Evolutionary conservation across 92 coral and sea anemone genomes (phyloP), one percentile per base, ranked within the genome.

Genomic region (Meandrina meandrites): DNA sequence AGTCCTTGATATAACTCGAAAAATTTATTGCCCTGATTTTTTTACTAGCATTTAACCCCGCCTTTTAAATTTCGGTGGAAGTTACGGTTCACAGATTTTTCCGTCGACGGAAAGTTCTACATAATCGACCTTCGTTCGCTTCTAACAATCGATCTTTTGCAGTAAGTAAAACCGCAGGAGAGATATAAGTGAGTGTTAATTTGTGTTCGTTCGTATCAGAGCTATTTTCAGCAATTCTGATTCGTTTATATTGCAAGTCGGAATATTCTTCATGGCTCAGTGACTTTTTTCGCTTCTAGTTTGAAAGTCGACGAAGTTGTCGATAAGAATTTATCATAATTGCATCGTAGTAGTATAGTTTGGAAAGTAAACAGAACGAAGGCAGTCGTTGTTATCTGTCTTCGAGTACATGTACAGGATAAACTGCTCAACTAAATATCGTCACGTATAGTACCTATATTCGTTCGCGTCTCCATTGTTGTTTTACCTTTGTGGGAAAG

Each of bases 401-500:
- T 37, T 36, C 57, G 36, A 36, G 28, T 73, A 73, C 5, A 73
- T 19, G 30, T 24, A 18, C 24, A 36, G 17, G 66, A 27, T 36
- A 56, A 48, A 15, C 53, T 17, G 45, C 64, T n/a, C 80, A 30
- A 15, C 86, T 70, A 50, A 69, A 82, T 69, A 70, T 82, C 75
- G 75, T 81, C 84, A 48, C 86, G 79, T 53, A 54, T 70, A 4
- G 42, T 30, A 22, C 27, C 27, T 8, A 83, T 53, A 83, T 51
- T 70, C 36, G 57, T 34, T 48, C 70, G 80, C 80, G 73, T 74
- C 72, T 36, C 30, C 32, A 17, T 82, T 69, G 66, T 70, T 48
- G 48, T 54, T 35, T 36, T 64, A 4, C 62, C 24, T 30, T 70
- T 70, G 31, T 28, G 7, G 66, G 57, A 37, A 74, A 27, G 17